phyloP scores from a whole-genome alignment of 2,113 vertebrate genomes.

The Odontophorus gujanensis region DNA sequence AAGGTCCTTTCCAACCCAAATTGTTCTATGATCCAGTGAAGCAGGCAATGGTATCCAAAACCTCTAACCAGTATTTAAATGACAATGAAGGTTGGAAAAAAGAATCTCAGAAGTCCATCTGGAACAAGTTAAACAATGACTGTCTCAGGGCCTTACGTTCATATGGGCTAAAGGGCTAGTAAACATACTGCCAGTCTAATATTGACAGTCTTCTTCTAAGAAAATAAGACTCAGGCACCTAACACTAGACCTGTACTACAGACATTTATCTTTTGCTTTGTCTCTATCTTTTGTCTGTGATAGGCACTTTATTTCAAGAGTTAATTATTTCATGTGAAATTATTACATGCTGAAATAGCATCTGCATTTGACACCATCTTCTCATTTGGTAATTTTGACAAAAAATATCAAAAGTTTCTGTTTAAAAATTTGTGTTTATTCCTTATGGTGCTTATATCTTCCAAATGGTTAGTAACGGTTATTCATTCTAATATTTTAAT shows the following conservation, averaged over 20 bases:
- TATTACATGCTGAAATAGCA: background rate
- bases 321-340: background rate
- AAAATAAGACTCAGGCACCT: background rate
- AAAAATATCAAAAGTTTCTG: background rate
- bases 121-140: background rate
- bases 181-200: background rate
- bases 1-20: no score
- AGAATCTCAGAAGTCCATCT: background rate
- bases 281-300: background rate
- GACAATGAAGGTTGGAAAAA: background rate
- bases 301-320: background rate
- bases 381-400: background rate
- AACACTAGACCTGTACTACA: background rate
- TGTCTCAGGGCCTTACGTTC: rapidly evolving
- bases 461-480: constrained; percentile 19
- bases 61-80: background rate
- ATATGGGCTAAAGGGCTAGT: background rate
- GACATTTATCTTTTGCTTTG: background rate
- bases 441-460: constrained; percentile 14
- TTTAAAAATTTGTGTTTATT: background rate
- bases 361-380: background rate
- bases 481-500: constrained; percentile 38
- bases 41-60: background rate
- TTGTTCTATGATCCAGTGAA: background rate
- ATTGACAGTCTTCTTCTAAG: background rate